Base-by-base conservation (phyloP, 1,140 invertebrate species). In the Drosophila suzukii region DNA sequence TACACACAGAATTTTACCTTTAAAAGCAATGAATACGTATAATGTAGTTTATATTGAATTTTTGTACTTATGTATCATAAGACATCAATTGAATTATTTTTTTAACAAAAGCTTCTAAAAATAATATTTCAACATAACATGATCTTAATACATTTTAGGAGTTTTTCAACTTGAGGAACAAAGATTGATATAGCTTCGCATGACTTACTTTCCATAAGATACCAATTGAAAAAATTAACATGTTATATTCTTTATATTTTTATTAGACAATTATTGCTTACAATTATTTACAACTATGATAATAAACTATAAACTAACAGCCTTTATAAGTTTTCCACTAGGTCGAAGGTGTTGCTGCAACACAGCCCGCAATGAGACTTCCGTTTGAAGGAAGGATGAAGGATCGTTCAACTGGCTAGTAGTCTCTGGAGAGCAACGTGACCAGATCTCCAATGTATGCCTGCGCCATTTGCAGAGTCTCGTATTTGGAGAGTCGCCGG, bases 401-500 rank as follows among this genome's bases (percentile, higher is more conserved):
- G 15, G n/a, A 43, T 13, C 0, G 20, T 5, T 10, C 32, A 0
- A 27, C 32, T 34, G 7, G 7, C 4, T 75, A 91, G 57, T 80
- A 85, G 46, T 91, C 81, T 46, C 86, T 59, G 15, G 75, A 73
- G 27, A 94, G 76, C 32, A 96, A 89, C 49, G 96, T 96, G 62
- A 95, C 93, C 32, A 97, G 90, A 6, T 96, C 96, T 0, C 94
- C 93, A 62, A 97, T 97, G 90, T 97, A 97, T 1, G 95, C 96
- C 82, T 97, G 97, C 0, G 97, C 97, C 96, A 97, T 97, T 93
- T 97, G 96, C 20, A 98, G 91, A 0, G 97, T 97, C 91, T 98
- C 97, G 89, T 96, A 97, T 91, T 98, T 98, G 78, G 96, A 97
- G 5, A 97, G 93, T 75, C 96, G 96, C 67, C 96, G 94, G 84